Base-by-base conservation (phyloP, 2,113 vertebrate species). In the Cairina moschata region DNA sequence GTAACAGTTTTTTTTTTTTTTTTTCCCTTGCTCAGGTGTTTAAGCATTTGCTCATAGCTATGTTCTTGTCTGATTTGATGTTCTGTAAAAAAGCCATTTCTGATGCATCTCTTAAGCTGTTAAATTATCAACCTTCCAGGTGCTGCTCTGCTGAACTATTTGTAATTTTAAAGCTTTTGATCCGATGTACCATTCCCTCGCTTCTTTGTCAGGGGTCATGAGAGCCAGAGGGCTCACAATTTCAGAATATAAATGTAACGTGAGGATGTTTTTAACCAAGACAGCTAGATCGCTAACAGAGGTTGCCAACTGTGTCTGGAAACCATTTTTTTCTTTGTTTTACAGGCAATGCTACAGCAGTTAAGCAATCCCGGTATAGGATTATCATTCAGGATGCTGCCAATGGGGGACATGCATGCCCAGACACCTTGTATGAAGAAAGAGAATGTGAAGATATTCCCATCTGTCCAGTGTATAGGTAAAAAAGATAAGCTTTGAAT, bases 371-470 rank as follows among this genome's bases (percentile, higher is more conserved):
- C 65, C 97, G 99, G 58, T 99, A 99, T 81, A 98, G 99, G 93
- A 99, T 98, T 93, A 96, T 99, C 44, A 50, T 99, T 95, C 99
- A 99, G 95, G 98, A 98, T 86, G 91, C 99, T 92, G 97, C 98
- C 79, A 98, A 96, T 69, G 98, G 99, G 89, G 99, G 99, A 79
- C 98, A 99, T 59, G 98, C 99, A 26, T 99, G 99, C 88, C 99
- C 99, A 0, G 99, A 99, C 96, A 99, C 99, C 6, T 97, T 99
- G 84, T 99, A 98, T 91, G 99, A 99, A 91, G 99, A 99, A 93
- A 98, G 99, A 92, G 99, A 99, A 59, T 99, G 99, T 98, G 99
- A 99, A 97, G 98, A 98, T 74, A 86, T 97, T 86, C 97, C 98
- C 38, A 17, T 97, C 52, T 99, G 99, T 95, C 98, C 99, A 54